Evolutionary conservation across 2,797 vertebrate genomes (phyloP).

Genomic region (Ispidina picta): DNA sequence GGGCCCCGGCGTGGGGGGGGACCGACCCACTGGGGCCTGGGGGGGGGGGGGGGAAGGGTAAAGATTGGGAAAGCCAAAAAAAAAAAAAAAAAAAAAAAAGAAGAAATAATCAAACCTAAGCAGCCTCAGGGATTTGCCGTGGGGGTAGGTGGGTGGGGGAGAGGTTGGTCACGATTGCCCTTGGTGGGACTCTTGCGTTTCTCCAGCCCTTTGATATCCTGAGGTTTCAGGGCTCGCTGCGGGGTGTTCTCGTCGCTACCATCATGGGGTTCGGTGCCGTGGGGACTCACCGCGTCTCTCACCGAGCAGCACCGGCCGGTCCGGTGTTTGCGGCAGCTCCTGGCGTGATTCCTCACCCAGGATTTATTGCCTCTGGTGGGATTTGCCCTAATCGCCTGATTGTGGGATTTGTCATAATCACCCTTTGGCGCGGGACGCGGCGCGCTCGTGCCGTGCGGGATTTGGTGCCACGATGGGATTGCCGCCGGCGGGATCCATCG

Average conservation of each 20-base stretch:
- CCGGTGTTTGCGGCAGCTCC: neutral
- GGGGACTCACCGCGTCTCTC: neutral
- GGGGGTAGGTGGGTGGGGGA: too few species aligned
- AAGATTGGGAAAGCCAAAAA: neutral
- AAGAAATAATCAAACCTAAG: too few species aligned
- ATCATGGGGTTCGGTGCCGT: rapidly evolving
- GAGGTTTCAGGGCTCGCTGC: too few species aligned
- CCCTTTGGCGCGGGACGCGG: neutral
- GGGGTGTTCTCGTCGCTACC: too few species aligned
- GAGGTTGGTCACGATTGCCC: neutral
- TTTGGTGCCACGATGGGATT: rapidly evolving
- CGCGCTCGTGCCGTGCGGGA: neutral
- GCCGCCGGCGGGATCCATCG: neutral
- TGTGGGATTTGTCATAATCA: rapidly evolving
- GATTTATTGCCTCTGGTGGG: neutral
- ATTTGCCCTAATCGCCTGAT: neutral
- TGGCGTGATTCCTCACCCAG: too few species aligned
- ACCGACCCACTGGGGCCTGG: too few species aligned
- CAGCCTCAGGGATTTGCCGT: neutral
- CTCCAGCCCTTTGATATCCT: neutral
- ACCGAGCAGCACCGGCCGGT: neutral
- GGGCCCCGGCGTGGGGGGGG: too few species aligned
- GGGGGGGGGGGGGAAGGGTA: rapidly evolving
- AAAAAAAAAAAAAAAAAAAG: neutral
- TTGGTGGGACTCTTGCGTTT: neutral